Conservation (phyloP, 2,888 invertebrate species). For the Drosophila eohydei region DNA sequence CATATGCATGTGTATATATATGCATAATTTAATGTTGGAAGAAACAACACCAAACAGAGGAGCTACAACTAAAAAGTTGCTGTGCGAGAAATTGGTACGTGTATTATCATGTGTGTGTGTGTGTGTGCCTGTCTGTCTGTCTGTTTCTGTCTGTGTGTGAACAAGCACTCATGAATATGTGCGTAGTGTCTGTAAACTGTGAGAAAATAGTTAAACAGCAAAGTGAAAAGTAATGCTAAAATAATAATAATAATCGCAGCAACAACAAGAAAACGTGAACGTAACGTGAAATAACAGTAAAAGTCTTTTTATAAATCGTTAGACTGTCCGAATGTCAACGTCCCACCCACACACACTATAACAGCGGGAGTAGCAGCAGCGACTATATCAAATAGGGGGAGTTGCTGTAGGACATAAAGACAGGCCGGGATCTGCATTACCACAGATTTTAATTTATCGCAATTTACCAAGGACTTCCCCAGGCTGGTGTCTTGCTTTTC, state of each 20-base stretch:
- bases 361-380: slow-evolving; percentile 5
- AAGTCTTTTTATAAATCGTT: slow-evolving; percentile 32
- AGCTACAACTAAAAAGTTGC: slow-evolving; percentile 69
- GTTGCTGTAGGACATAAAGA: slow-evolving; percentile 9
- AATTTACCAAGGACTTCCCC: slow-evolving; percentile 54
- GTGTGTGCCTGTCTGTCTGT: slow-evolving; percentile 14
- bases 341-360: slow-evolving; percentile 29
- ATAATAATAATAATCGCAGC: slow-evolving; percentile 47
- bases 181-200: slow-evolving; percentile 36
- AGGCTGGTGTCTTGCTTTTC: slow-evolving; percentile 34
- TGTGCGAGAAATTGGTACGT: slow-evolving; percentile 68
- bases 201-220: slow-evolving; percentile 42
- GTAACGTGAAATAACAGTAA: slow-evolving; percentile 53
- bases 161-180: background rate
- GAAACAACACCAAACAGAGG: slow-evolving; percentile 46
- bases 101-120: slow-evolving; percentile 39
- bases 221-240: slow-evolving; percentile 71
- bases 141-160: slow-evolving; percentile 13
- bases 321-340: slow-evolving; percentile 40
- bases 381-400: background rate
- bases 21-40: slow-evolving; percentile 44
- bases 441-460: slow-evolving; percentile 21
- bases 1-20: slow-evolving; percentile 12
- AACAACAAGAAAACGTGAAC: slow-evolving; percentile 29
- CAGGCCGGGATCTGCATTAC: background rate